Evolutionary conservation across 2,888 invertebrate species (phyloP), one percentile per base, ranked within the genome.

Genomic region (Drosophila atripex): DNA sequence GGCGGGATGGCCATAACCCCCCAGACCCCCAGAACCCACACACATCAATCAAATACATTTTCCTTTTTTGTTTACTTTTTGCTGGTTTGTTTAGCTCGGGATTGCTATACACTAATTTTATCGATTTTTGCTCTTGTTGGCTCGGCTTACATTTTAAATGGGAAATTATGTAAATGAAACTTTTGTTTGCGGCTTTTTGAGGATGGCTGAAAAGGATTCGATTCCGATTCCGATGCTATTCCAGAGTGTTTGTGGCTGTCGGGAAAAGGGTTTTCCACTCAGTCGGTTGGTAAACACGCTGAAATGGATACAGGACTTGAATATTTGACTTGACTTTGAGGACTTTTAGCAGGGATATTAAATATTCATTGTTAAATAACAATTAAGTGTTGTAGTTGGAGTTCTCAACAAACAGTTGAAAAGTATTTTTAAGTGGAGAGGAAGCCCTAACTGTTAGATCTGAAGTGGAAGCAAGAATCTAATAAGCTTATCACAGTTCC

Each of bases 11-110:
- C 21, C 21, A 28, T 28, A 7, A 7, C 9, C 23, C 23, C 32
- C n/a, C 12, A 12, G 38, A 43, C 52, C 53, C 23, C 32, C n/a
- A 14, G 14, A 43, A 43, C 52, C 53, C 23, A 47, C 56, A 21
- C 76, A 77, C 66, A 83, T 83, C 83, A 83, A 80, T 80, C 83
- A 83, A 80, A 74, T 74, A 72, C 55, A 72, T 75, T 76, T 76
- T 78, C 54, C 51, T 30, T 79, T 61, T 79, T 68, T 80, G 82
- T 82, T 82, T 79, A 73, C 79, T 76, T 57, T 76, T 63, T 52
- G 21, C 51, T 38, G 46, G 54, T 53, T 52, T 50, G 61, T 35
- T 69, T 75, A 54, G 60, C 64, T 54, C 47, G 32, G 51, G 71
- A 78, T 72, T 69, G 47, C 71, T 57, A 65, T 71, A 50, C 47